Evolutionary conservation across 2,888 invertebrate genomes (phyloP).

Genomic region (Alentia gelatinosa): DNA sequence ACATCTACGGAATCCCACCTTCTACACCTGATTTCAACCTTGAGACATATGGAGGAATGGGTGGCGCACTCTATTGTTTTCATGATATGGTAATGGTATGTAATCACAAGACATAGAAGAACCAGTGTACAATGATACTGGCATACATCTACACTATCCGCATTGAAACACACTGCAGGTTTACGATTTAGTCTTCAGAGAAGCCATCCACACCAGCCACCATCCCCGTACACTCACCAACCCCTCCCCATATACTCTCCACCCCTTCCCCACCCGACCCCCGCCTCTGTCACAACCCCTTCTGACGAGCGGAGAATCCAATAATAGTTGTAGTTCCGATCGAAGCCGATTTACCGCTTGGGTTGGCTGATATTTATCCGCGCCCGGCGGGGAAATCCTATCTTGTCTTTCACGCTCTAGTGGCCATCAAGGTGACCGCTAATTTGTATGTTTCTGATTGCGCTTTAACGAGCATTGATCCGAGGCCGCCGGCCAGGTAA

Average conservation of each 20-base stretch:
- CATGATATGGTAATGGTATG: too few species aligned
- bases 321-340: background rate
- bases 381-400: slow-evolving; percentile 38
- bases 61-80: too few species aligned
- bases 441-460: slow-evolving; percentile 52
- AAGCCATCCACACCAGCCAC: too few species aligned
- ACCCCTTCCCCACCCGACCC: background rate
- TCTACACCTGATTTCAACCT: too few species aligned
- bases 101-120: too few species aligned
- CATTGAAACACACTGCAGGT: too few species aligned
- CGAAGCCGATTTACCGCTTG: background rate
- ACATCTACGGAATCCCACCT: too few species aligned
- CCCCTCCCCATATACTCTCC: background rate
- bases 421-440: background rate
- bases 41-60: too few species aligned
- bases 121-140: too few species aligned
- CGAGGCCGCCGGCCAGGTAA: too few species aligned
- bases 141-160: too few species aligned
- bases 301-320: background rate
- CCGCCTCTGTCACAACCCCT: background rate
- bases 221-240: background rate
- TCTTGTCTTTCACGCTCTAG: slow-evolving; percentile 32
- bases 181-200: too few species aligned
- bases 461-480: slow-evolving; percentile 42
- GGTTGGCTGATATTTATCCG: slow-evolving; percentile 10